Conservation (phyloP, 2,797 vertebrate species). For the Ptychadena robeensis region DNA sequence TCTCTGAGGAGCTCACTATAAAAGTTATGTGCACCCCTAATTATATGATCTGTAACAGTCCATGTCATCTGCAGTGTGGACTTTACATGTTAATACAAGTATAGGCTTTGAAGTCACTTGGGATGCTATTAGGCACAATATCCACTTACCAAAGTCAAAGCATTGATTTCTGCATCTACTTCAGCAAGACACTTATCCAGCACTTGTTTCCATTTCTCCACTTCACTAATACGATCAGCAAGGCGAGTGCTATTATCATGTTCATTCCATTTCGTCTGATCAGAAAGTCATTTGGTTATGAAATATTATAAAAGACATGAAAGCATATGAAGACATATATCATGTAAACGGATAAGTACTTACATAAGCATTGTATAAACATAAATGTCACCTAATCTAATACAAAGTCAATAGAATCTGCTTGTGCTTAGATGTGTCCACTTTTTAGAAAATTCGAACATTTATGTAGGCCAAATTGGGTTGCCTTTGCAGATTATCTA, state of each 20-base stretch:
- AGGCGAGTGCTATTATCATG: slow-evolving; percentile 79
- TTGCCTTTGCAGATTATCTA: too few relatives aligned
- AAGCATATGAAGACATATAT: too few relatives aligned
- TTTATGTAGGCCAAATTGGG: too few relatives aligned
- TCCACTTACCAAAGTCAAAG: slow-evolving; percentile 81
- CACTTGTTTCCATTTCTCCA: slow-evolving; percentile 83
- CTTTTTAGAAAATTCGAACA: too few relatives aligned
- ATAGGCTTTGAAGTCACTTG: background rate
- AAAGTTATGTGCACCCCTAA: too few relatives aligned
- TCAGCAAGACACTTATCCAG: slow-evolving; percentile 82
- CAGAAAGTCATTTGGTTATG: background rate
- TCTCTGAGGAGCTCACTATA: too few relatives aligned
- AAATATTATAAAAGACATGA: too few relatives aligned
- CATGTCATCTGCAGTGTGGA: background rate
- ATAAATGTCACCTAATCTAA: too few relatives aligned
- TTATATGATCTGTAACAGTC: background rate
- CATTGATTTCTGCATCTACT: slow-evolving; percentile 86
- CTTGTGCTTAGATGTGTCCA: too few relatives aligned
- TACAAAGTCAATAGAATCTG: too few relatives aligned
- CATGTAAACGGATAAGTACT: background rate
- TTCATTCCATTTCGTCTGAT: slow-evolving; percentile 87
- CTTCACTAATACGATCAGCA: slow-evolving; percentile 78
- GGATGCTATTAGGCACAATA: background rate
- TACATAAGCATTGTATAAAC: background rate
- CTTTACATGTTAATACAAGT: background rate